phyloP scores from a whole-genome alignment of 1,140 invertebrate species.

The Drosophila gunungcola region DNA sequence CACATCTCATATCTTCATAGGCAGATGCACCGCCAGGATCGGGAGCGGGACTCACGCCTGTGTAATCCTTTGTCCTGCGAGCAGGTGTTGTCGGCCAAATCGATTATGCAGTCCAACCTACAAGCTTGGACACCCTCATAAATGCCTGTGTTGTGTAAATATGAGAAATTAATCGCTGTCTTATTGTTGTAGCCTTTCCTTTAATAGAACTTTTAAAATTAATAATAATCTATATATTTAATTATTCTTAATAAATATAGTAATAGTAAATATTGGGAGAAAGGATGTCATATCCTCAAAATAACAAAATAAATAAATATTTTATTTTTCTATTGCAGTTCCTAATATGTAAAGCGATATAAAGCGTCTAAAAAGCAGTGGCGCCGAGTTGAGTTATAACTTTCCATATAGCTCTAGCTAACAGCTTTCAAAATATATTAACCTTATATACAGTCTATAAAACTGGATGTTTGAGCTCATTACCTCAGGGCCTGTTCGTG shows the following conservation, averaged over 20 bases:
- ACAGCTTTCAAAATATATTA: not conserved
- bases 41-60: slow-evolving; percentile 1
- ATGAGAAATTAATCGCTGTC: not conserved
- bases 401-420: too few relatives aligned
- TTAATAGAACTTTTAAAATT: too few relatives aligned
- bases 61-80: slow-evolving; percentile 48
- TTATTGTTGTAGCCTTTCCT: not conserved
- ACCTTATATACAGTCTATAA: not conserved
- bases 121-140: slow-evolving; percentile 24
- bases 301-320: too few relatives aligned
- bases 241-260: too few relatives aligned
- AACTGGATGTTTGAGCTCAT: not conserved
- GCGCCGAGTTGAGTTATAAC: too few relatives aligned
- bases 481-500: slow-evolving; percentile 11
- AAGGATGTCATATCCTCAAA: too few relatives aligned
- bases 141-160: slow-evolving; percentile 9
- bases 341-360: too few relatives aligned
- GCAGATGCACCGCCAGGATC: slow-evolving; percentile 34
- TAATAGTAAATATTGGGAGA: too few relatives aligned
- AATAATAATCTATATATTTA: too few relatives aligned
- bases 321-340: too few relatives aligned
- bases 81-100: slow-evolving; percentile 42
- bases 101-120: slow-evolving; percentile 19
- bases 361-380: too few relatives aligned
- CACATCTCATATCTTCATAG: slow-evolving; percentile 27